Conservation (phyloP, 1,140 invertebrate genomes). For the Anthonomus grandis region DNA sequence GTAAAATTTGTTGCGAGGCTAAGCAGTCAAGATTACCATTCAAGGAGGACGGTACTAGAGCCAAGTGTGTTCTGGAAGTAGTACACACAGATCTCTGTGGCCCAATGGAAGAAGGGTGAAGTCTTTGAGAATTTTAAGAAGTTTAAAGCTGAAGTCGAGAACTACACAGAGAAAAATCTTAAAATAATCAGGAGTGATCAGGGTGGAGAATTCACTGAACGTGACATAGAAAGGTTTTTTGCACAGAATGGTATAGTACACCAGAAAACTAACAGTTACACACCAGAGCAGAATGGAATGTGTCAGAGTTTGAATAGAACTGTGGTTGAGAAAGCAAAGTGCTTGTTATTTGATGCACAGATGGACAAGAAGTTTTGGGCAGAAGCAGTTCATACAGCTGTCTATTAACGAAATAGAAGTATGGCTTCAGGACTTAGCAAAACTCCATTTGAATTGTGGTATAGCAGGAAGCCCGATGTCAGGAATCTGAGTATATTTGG, state of each 20-base stretch:
- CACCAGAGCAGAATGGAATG: constrained; percentile 49
- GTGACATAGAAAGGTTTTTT: constrained; percentile 35
- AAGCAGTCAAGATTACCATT: constrained; percentile 41
- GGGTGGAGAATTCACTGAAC: constrained; percentile 35
- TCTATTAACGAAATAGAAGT: constrained; percentile 49
- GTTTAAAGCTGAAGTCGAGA: constrained; percentile 39
- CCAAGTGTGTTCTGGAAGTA: constrained; percentile 37
- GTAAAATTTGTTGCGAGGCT: constrained; percentile 39
- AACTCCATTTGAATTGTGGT: constrained; percentile 36
- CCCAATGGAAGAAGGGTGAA: constrained; percentile 41
- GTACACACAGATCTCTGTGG: constrained; percentile 43
- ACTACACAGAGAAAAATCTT: no score
- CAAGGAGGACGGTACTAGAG: constrained; percentile 23
- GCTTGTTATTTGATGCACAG: constrained; percentile 42
- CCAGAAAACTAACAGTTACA: constrained; percentile 39
- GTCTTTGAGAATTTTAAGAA: constrained; percentile 33
- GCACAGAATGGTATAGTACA: constrained; percentile 32
- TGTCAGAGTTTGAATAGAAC: constrained; percentile 48
- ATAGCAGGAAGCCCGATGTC: constrained; percentile 35
- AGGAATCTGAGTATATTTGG: constrained; percentile 41
- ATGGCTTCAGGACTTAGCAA: constrained; percentile 23
- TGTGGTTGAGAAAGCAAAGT: constrained; percentile 44
- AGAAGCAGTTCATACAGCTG: constrained; percentile 48
- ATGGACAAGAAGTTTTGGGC: constrained; percentile 47
- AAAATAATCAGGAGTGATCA: constrained; percentile 39